Conservation (phyloP, 2,888 invertebrate species). For the Dolichomitus sp. region DNA sequence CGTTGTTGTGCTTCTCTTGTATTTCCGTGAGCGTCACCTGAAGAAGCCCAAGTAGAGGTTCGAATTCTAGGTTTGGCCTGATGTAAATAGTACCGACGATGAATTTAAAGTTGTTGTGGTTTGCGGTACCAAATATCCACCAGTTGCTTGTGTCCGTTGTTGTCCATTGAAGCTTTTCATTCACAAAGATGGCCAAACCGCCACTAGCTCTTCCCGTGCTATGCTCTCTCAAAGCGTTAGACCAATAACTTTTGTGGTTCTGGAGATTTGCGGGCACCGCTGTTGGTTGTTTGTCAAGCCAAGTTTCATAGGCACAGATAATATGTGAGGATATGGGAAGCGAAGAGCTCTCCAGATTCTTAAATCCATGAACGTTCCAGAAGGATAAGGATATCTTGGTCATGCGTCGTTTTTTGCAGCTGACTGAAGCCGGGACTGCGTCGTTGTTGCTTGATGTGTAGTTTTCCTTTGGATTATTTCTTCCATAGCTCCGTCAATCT, state of each 20-base stretch:
- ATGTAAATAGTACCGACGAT: slow-evolving; percentile 32
- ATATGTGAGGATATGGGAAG: slow-evolving; percentile 5
- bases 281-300: not conserved
- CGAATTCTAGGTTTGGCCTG: slow-evolving; percentile 23
- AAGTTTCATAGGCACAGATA: not conserved
- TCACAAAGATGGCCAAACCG: slow-evolving; percentile 4
- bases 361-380: slow-evolving; percentile 37
- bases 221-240: slow-evolving; percentile 12
- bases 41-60: slow-evolving; percentile 13
- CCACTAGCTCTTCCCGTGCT: slow-evolving; percentile 42
- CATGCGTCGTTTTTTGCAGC: slow-evolving; percentile 21
- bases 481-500: too few relatives aligned
- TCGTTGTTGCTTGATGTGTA: too few relatives aligned
- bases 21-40: slow-evolving; percentile 11
- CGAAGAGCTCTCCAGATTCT: slow-evolving; percentile 31
- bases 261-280: not conserved
- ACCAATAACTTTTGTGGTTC: slow-evolving; percentile 1
- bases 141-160: slow-evolving; percentile 27
- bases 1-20: slow-evolving; percentile 7
- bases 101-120: not conserved
- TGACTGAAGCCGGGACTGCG: too few relatives aligned
- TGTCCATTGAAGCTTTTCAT: slow-evolving; percentile 6
- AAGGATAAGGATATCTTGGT: slow-evolving; percentile 11
- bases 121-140: slow-evolving; percentile 36
- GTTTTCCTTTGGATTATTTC: too few relatives aligned